These are phyloP conservation scores for Drosophila falleni DNA, from an alignment of 2,888 invertebrate genomes.

Conservation along the genomic window DNA sequence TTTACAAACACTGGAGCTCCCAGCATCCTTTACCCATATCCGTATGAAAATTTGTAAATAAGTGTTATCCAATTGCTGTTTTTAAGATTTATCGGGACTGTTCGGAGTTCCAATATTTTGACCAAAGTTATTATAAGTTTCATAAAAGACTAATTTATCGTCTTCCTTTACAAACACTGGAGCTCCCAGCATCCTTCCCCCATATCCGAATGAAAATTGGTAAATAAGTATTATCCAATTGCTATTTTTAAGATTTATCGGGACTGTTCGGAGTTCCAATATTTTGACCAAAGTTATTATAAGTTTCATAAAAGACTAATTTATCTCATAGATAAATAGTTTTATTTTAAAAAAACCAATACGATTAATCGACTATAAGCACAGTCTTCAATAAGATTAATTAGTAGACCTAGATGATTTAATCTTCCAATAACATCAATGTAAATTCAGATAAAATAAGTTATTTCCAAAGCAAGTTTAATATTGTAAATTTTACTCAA, in stretches of 20 bases:
- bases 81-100: not conserved
- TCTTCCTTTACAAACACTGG: not conserved
- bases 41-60: not conserved
- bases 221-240: not conserved
- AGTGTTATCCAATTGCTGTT: not conserved
- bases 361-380: not conserved
- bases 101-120: not conserved
- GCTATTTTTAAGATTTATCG: not conserved
- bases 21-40: not conserved
- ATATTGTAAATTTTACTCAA: not conserved
- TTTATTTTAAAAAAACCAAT: not conserved
- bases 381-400: not conserved
- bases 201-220: not conserved
- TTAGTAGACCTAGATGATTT: not conserved
- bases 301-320: not conserved
- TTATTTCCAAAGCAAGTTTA: not conserved
- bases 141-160: not conserved
- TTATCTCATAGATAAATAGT: not conserved
- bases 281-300: not conserved
- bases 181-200: not conserved
- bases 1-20: not conserved
- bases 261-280: not conserved
- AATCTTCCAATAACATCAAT: not conserved
- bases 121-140: not conserved
- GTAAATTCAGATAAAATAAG: not conserved